A percentile compares a stretch with the other conserved stretches of the same genome.
Conservation (phyloP, 2,113 vertebrate genomes). For the Tympanuchus pallidicinctus region DNA sequence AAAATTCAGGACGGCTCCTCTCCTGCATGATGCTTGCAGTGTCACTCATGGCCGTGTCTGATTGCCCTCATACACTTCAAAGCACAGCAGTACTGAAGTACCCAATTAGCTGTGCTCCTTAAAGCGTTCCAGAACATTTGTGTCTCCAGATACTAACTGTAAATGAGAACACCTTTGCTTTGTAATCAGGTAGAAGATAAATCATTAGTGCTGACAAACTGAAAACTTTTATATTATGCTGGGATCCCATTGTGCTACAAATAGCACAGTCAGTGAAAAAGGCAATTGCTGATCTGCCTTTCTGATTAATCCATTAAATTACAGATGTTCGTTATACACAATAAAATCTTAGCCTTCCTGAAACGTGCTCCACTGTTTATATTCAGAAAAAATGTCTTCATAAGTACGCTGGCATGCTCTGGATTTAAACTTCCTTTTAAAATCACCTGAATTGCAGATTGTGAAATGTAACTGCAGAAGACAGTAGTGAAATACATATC, state of each 20-base stretch:
- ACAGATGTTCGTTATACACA: neutral
- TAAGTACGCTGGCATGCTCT: neutral
- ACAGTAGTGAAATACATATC: neutral
- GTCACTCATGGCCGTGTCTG: neutral
- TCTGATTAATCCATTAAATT: conserved; percentile 21
- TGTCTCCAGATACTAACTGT: neutral
- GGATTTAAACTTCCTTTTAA: neutral
- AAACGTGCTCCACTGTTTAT: neutral
- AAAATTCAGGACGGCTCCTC: neutral
- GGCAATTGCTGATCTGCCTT: neutral
- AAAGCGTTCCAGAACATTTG: neutral
- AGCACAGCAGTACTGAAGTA: neutral
- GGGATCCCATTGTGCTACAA: neutral
- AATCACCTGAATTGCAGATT: neutral
- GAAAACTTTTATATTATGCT: neutral
- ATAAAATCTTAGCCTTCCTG: neutral
- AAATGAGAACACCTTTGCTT: conserved; percentile 10
- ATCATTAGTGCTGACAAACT: neutral
- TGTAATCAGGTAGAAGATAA: neutral
- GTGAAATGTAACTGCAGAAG: neutral
- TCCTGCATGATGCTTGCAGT: neutral
- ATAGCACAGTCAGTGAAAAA: neutral
- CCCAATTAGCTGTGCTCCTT: neutral
- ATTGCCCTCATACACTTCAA: neutral
- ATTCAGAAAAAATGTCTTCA: conserved; percentile 8